phyloP scores from a whole-genome alignment of 2,888 invertebrate species.

The Plebejus melissa region DNA sequence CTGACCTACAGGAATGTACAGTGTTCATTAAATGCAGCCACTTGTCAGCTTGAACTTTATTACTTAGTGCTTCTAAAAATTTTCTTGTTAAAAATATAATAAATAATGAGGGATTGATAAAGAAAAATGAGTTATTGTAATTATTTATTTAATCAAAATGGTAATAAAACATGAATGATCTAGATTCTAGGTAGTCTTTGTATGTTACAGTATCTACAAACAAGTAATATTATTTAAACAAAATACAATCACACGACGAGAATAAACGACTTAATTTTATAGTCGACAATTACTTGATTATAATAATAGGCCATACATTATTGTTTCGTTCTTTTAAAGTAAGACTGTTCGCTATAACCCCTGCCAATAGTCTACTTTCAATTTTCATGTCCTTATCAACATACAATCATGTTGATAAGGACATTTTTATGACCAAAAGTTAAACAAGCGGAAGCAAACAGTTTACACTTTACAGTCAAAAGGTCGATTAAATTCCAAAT shows the following conservation, averaged over 20 bases:
- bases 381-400: neutral
- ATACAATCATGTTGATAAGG: neutral
- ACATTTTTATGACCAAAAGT: neutral
- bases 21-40: neutral
- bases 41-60: neutral
- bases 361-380: neutral
- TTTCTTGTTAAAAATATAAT: neutral
- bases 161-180: conserved; percentile 6
- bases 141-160: conserved; percentile 19
- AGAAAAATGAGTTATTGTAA: neutral
- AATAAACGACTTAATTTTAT: neutral
- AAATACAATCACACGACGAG: conserved; percentile 17
- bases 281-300: neutral
- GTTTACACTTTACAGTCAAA: neutral
- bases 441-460: neutral
- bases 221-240: conserved; percentile 4
- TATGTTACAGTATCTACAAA: conserved; percentile 13
- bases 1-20: neutral
- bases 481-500: neutral
- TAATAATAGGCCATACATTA: conserved; percentile 4
- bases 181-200: conserved; percentile 15
- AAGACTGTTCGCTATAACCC: neutral
- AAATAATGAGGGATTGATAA: neutral
- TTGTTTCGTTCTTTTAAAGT: neutral
- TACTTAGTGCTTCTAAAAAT: neutral